A percentile compares a stretch with the other conserved stretches of the same genome.
These are phyloP conservation scores for Oreochromis aureus DNA, from an alignment of 2,113 vertebrate genomes.

Conservation along the genomic window DNA sequence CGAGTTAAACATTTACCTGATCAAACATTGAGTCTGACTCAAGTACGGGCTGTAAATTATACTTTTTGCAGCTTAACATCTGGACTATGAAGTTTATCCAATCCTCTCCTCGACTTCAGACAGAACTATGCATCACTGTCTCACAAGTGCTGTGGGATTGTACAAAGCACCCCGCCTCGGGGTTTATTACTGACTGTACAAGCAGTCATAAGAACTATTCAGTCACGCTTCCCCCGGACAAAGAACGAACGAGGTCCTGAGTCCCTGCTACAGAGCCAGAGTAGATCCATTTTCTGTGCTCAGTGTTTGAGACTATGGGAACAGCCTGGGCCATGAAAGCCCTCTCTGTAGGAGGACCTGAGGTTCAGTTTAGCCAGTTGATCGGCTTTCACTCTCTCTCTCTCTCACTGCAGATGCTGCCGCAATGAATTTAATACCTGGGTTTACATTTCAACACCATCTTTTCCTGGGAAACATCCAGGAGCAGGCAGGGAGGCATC, in stretches of 20 bases:
- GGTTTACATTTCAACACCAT: constrained; percentile 55
- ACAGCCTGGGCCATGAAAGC: constrained; percentile 61
- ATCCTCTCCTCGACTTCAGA: not conserved
- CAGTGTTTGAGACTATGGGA: constrained; percentile 47
- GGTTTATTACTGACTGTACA: constrained; percentile 10
- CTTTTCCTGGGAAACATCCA: constrained; percentile 42
- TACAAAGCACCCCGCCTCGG: not conserved
- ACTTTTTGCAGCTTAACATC: not conserved
- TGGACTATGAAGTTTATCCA: not conserved
- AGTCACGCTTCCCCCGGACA: not conserved
- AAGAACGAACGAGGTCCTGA: constrained; percentile 17
- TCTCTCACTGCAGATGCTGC: not conserved
- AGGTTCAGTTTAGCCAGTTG: constrained; percentile 50
- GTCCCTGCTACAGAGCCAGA: not conserved
- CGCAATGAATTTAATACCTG: constrained; percentile 30
- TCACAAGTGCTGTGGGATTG: not conserved
- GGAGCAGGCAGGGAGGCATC: constrained; percentile 11
- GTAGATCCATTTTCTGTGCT: constrained; percentile 52
- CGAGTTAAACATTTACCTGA: not conserved
- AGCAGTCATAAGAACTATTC: not conserved
- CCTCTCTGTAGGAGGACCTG: constrained; percentile 42
- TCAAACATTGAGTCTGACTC: not conserved
- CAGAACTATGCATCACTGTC: not conserved
- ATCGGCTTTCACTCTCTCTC: constrained; percentile 49
- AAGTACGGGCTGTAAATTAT: not conserved